Base-by-base conservation (phyloP, 2,888 invertebrate genomes). In the Spodoptera littoralis region DNA sequence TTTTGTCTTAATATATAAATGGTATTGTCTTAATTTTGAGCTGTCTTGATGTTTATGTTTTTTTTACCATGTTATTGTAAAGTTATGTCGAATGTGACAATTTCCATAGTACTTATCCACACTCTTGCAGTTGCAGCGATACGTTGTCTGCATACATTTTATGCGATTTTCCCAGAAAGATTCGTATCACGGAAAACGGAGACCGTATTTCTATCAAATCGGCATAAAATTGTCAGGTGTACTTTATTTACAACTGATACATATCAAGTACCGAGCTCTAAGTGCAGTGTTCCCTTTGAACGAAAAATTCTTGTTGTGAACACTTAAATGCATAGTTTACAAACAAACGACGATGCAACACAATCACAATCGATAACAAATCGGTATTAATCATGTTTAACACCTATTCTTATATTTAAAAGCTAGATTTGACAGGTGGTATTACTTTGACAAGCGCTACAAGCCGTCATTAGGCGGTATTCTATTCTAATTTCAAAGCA, bases 401-500 rank as follows among this genome's bases (percentile, higher is more conserved):
- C 60, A 65, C 66, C 65, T 73, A 77, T 75, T 65, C 62, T 57
- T 49, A 60, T 27, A 52, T 65, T 62, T 69, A 53, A 65, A 73
- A 54, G 69, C 54, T 72, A 44, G 54, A 72, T 77, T 76, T 83
- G 83, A 81, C 78, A 82, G 79, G 59, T 74, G 61, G 61, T 57
- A 77, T 82, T 82, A 83, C 75, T 76, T 80, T 83, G 86, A 84
- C 83, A 86, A 71, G 64, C 62, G 72, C 61, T 73, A 69, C 73
- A 65, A 72, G 71, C 60, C 73, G 77, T 83, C 82, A 84, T 84
- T 84, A 85, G 80, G 73, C 76, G 80, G 80, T 84, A 82, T 87
- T 88, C 87, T 88, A 88, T 91, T 90, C 80, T 89, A 88, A 88
- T 87, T 87, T 87, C 80, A 84, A 84, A 84, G 69, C 73, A 73